These are phyloP conservation scores for Chloropsis cyanopogon DNA, from an alignment of 2,113 vertebrate species.

Conservation along the genomic window DNA sequence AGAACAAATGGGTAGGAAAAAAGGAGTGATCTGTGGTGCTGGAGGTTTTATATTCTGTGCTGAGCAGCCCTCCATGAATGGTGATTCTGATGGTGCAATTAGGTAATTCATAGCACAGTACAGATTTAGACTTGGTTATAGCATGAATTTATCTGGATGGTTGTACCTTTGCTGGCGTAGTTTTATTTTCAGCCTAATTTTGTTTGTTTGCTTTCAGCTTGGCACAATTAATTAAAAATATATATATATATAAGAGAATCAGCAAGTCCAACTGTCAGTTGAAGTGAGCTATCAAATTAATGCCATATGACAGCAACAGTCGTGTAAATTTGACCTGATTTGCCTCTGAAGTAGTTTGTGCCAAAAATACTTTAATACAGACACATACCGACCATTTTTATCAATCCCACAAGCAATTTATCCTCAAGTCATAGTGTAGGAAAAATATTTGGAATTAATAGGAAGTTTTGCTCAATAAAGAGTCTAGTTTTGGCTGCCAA, in stretches of 20 bases:
- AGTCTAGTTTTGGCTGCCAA: neutral
- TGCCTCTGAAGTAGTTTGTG: slow-evolving; percentile 31
- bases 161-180: neutral
- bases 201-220: slow-evolving; percentile 38
- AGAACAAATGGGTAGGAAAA: neutral
- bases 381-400: neutral
- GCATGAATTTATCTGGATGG: neutral
- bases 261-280: slow-evolving; percentile 38
- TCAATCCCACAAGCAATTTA: neutral
- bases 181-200: slow-evolving; percentile 30
- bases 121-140: neutral
- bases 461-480: neutral
- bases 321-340: slow-evolving; percentile 63
- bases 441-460: neutral
- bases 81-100: neutral
- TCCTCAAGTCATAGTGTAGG: neutral
- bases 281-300: slow-evolving; percentile 63
- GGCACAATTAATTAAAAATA: slow-evolving; percentile 49
- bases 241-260: slow-evolving; percentile 11
- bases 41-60: neutral
- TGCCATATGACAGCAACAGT: slow-evolving; percentile 58
- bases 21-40: neutral
- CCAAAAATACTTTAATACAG: neutral
- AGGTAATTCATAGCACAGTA: neutral
- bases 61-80: neutral